Conservation (phyloP, 2,888 invertebrate species). For the Cabera pusaria region DNA sequence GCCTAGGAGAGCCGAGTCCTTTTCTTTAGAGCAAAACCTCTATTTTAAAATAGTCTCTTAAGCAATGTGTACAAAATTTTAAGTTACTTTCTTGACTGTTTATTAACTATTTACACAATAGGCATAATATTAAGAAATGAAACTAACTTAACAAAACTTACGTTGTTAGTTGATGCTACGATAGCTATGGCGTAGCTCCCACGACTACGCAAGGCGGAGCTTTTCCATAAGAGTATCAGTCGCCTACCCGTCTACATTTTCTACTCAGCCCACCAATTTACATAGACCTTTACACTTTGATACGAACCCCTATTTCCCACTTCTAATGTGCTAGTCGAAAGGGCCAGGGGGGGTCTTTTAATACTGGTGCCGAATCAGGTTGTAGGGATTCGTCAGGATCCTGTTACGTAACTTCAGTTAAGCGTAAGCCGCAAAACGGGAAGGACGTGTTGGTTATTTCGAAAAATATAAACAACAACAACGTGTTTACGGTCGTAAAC, state of each 20-base stretch:
- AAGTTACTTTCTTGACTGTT: no score
- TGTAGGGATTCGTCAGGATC: slow-evolving; percentile 67
- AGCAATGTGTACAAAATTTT: no score
- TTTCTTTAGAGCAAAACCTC: no score
- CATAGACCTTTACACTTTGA: slow-evolving; percentile 34
- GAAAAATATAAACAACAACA: slow-evolving; percentile 77
- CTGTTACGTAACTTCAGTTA: slow-evolving; percentile 77
- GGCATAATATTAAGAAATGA: no score
- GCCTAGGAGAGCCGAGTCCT: no score
- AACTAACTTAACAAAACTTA: no score
- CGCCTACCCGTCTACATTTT: slow-evolving; percentile 39
- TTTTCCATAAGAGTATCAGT: no score
- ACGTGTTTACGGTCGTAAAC: slow-evolving; percentile 77
- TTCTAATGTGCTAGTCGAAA: slow-evolving; percentile 1
- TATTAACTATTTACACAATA: no score
- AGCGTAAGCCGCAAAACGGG: slow-evolving; percentile 50
- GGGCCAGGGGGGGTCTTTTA: slow-evolving; percentile 41
- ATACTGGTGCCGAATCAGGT: slow-evolving; percentile 42
- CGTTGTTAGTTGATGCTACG: slow-evolving; percentile 36
- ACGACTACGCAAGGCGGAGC: slow-evolving; percentile 52
- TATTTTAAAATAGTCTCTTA: no score
- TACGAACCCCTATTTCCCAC: background rate
- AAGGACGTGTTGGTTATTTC: slow-evolving; percentile 49
- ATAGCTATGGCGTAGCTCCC: slow-evolving; percentile 39
- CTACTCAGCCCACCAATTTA: slow-evolving; percentile 44